phyloP scores from a whole-genome alignment of 2,113 vertebrate species.

The Plectropomus leopardus region DNA sequence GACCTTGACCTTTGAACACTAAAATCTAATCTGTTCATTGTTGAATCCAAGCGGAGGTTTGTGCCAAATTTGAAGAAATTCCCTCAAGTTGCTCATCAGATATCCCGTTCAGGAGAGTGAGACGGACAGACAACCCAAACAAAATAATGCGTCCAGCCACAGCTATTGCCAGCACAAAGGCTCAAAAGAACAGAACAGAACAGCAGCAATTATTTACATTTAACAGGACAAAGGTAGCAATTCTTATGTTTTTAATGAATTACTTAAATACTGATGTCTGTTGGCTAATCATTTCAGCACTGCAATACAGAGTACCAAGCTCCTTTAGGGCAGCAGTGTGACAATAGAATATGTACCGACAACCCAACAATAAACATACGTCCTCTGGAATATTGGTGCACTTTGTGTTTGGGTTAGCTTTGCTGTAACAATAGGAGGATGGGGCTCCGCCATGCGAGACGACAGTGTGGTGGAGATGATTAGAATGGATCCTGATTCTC shows the following conservation, averaged over 20 bases:
- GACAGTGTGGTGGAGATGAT: background rate
- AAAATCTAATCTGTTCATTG: too few species aligned
- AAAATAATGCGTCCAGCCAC: too few species aligned
- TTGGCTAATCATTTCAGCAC: background rate
- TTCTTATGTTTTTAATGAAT: background rate
- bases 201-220: background rate
- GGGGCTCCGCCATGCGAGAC: conserved; percentile 15
- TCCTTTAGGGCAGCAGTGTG: background rate
- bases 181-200: too few species aligned
- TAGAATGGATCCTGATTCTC: conserved; percentile 13
- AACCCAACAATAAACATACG: background rate
- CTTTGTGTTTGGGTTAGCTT: background rate
- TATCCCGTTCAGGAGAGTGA: too few species aligned
- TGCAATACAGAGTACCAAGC: background rate
- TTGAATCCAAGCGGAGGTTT: too few species aligned
- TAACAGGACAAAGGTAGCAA: background rate
- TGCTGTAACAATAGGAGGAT: conserved; percentile 45
- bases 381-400: background rate
- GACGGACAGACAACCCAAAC: too few species aligned
- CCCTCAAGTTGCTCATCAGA: too few species aligned
- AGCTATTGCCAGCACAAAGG: too few species aligned
- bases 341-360: background rate
- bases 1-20: too few species aligned
- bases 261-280: background rate
- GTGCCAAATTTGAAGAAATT: too few species aligned